phyloP scores from a whole-genome alignment of 2,888 invertebrate genomes.

The Harpalus rufipes region DNA sequence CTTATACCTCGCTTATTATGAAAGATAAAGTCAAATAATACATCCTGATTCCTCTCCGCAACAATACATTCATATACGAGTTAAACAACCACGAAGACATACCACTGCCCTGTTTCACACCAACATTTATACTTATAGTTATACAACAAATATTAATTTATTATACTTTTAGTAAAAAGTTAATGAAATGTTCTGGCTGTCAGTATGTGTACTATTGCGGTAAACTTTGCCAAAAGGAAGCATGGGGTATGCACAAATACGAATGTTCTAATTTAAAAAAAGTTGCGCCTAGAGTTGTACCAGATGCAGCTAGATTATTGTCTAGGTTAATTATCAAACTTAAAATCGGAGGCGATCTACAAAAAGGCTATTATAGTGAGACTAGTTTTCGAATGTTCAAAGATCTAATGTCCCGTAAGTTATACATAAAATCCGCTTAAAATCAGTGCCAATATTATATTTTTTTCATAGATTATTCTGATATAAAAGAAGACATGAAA shows the following conservation, averaged over 20 bases:
- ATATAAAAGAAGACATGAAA: conserved; percentile 86
- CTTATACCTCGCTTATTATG: too few species aligned
- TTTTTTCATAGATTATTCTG: conserved; percentile 84
- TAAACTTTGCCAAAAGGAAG: conserved; percentile 87
- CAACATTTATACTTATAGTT: too few species aligned
- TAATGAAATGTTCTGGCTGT: conserved; percentile 91
- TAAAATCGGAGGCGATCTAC: conserved; percentile 83
- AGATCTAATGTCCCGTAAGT: conserved; percentile 94
- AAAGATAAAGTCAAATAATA: too few species aligned
- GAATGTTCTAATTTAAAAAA: conserved; percentile 89
- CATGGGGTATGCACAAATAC: conserved; percentile 90
- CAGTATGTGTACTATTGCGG: conserved; percentile 91
- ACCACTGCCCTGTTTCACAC: too few species aligned
- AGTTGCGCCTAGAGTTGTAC: conserved; percentile 85
- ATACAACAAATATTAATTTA: conserved; percentile 65
- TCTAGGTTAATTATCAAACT: conserved; percentile 86
- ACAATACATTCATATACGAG: too few species aligned
- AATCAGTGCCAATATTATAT: not conserved
- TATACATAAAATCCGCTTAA: not conserved
- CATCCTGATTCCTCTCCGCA: too few species aligned
- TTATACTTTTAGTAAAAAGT: conserved; percentile 79
- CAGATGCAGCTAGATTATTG: conserved; percentile 90
- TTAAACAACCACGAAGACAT: too few species aligned
- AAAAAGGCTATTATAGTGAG: conserved; percentile 84
- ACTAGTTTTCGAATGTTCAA: conserved; percentile 87